Evolutionary conservation across 2,888 invertebrate species (phyloP).

Genomic region (Rhingia campestris): DNA sequence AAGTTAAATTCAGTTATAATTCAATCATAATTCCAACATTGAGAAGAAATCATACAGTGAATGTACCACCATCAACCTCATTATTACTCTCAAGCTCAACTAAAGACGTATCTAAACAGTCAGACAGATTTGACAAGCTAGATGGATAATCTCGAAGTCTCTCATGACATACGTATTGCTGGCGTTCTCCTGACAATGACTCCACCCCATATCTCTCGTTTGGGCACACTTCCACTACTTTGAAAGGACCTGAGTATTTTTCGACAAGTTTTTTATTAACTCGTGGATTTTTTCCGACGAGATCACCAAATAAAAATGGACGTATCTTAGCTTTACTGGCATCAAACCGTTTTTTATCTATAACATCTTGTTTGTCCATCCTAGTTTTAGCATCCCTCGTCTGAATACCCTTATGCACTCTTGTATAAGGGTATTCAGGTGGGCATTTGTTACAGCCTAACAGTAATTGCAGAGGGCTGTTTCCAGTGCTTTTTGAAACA

Average conservation of each 20-base stretch:
- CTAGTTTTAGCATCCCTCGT: slow-evolving; percentile 23
- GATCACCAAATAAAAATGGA: slow-evolving; percentile 26
- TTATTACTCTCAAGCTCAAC: too few species aligned
- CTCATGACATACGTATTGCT: slow-evolving; percentile 26
- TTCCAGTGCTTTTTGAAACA: slow-evolving; percentile 21
- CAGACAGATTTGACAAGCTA: too few species aligned
- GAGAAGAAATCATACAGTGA: neutral
- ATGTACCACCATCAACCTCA: too few species aligned
- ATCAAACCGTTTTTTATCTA: slow-evolving; percentile 31
- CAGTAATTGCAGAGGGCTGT: slow-evolving; percentile 18
- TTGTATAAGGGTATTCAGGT: slow-evolving; percentile 23
- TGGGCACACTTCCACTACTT: slow-evolving; percentile 7
- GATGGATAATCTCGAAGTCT: slow-evolving; percentile 15
- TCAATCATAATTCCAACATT: slow-evolving; percentile 1
- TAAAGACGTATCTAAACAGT: too few species aligned
- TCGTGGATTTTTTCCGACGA: slow-evolving; percentile 16
- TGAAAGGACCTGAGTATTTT: slow-evolving; percentile 24
- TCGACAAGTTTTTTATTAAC: slow-evolving; percentile 19
- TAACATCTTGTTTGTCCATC: slow-evolving; percentile 22
- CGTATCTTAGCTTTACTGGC: slow-evolving; percentile 27
- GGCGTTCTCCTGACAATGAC: too few species aligned
- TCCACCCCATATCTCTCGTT: slow-evolving; percentile 9
- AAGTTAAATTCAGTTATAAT: slow-evolving; percentile 1
- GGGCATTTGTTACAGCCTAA: slow-evolving; percentile 26
- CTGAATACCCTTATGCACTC: slow-evolving; percentile 20